These are phyloP conservation scores for Oithona nana DNA, from an alignment of 2,888 invertebrate genomes.

Conservation along the genomic window DNA sequence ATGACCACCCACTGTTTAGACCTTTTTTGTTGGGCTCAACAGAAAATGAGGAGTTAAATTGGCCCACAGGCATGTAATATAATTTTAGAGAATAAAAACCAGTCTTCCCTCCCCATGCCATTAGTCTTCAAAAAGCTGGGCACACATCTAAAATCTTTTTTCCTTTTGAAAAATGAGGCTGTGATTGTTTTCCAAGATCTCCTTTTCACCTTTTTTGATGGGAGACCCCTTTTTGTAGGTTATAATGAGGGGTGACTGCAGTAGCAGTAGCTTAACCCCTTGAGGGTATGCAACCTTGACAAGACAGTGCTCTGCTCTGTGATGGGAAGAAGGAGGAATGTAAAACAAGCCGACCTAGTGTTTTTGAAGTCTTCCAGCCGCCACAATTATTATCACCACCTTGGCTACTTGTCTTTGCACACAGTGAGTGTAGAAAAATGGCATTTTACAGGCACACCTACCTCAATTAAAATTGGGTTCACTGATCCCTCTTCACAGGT, in stretches of 20 bases:
- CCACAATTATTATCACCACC: too few species aligned
- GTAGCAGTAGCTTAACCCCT: neutral
- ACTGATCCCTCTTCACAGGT: too few species aligned
- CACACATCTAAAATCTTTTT: neutral
- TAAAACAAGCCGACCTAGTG: neutral
- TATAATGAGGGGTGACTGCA: neutral
- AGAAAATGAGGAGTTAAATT: neutral
- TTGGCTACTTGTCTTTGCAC: too few species aligned
- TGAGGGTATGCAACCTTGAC: neutral
- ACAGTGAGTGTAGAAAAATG: too few species aligned
- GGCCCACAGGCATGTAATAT: neutral
- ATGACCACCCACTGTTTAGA: neutral
- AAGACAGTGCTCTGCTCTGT: neutral
- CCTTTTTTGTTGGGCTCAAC: neutral
- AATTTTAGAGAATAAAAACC: too few species aligned
- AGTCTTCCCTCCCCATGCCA: too few species aligned
- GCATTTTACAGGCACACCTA: too few species aligned
- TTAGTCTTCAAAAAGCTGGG: neutral
- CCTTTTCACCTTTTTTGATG: too few species aligned
- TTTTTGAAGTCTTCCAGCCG: neutral
- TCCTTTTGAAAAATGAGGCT: neutral
- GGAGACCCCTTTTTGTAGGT: neutral
- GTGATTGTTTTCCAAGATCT: neutral
- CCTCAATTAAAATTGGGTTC: too few species aligned
- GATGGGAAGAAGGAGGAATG: neutral